Conservation (phyloP, 2,113 vertebrate genomes). For the Peucedramus taeniatus region DNA sequence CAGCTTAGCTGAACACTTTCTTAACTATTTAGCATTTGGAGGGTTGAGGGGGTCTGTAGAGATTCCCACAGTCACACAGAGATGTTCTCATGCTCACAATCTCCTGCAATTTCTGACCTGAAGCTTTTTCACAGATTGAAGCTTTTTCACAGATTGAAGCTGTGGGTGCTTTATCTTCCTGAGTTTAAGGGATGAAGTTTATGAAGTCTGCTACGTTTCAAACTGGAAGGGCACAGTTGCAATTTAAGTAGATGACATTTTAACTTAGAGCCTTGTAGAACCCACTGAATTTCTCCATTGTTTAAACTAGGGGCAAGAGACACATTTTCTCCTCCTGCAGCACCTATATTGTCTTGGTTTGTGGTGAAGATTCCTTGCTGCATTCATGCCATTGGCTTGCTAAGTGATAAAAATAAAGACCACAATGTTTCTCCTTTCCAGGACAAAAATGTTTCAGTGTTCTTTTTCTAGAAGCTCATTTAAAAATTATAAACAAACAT, state of each 20-base stretch:
- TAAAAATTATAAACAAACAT: constrained; percentile 16
- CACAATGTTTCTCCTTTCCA: neutral
- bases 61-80: neutral
- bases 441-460: neutral
- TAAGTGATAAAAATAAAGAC: neutral
- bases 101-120: neutral
- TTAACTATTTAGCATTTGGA: neutral
- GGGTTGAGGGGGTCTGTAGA: neutral
- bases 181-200: neutral
- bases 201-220: neutral
- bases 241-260: neutral
- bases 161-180: neutral
- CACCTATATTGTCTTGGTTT: neutral
- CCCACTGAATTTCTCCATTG: neutral
- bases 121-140: neutral
- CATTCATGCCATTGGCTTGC: neutral
- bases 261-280: neutral
- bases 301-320: neutral
- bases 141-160: neutral
- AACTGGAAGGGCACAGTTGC: neutral
- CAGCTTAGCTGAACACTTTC: neutral
- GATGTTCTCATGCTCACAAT: neutral
- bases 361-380: neutral
- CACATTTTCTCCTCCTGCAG: neutral
- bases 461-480: neutral